Conservation (phyloP, 2,113 vertebrate genomes). For the Rhodinocichla rosea region DNA sequence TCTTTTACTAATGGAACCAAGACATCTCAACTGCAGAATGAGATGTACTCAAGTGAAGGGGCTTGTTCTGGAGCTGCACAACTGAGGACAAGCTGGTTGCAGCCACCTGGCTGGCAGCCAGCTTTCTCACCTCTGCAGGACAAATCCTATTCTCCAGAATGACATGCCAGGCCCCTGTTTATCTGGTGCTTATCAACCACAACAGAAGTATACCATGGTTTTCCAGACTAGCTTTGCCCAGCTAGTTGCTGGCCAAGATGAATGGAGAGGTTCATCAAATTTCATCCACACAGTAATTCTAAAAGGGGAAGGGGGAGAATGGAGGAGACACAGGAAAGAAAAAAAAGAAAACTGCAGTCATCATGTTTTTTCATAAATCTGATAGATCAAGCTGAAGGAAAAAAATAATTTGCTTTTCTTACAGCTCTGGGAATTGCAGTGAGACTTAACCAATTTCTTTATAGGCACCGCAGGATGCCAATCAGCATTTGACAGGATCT, state of each 20-base stretch:
- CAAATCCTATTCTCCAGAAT: not conserved
- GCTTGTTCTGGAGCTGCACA: not conserved
- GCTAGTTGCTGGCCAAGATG: not conserved
- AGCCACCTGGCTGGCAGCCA: not conserved
- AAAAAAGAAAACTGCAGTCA: not conserved
- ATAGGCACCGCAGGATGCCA: not conserved
- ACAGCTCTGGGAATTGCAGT: not conserved
- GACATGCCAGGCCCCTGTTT: not conserved
- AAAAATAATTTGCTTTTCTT: not conserved
- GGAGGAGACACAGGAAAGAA: not conserved
- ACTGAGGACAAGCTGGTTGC: not conserved
- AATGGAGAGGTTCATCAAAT: not conserved
- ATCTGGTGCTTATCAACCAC: not conserved
- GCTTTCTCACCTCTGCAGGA: not conserved
- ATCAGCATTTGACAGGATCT: not conserved
- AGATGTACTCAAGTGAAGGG: not conserved
- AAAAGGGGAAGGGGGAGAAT: rapidly evolving
- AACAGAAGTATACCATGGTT: not conserved
- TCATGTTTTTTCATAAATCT: not conserved
- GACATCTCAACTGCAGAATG: not conserved
- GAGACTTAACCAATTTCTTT: not conserved
- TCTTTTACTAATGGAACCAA: not conserved
- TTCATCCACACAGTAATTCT: not conserved
- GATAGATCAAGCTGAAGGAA: not conserved
- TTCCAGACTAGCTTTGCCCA: not conserved